phyloP scores from a whole-genome alignment of 2,797 vertebrate species.

The Manis javanica region DNA sequence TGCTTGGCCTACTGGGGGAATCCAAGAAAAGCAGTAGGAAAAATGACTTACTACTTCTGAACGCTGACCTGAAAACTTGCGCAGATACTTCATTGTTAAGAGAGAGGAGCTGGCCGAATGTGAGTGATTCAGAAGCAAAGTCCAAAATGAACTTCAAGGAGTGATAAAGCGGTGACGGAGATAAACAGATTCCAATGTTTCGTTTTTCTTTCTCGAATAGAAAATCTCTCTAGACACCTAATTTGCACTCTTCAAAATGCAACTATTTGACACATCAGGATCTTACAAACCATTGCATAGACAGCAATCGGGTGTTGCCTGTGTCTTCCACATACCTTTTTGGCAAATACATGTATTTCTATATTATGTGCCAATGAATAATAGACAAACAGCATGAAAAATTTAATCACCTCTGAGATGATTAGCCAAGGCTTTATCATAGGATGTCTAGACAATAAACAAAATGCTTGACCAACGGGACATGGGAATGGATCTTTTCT shows the following conservation, averaged over 20 bases:
- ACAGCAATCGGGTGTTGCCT: background rate
- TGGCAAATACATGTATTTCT: slow-evolving; percentile 3
- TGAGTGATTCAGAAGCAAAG: background rate
- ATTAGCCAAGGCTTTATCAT: slow-evolving; percentile 25
- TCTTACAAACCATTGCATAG: background rate
- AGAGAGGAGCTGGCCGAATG: background rate
- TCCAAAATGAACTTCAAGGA: background rate
- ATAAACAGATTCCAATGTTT: background rate
- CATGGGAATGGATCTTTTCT: background rate
- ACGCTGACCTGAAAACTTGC: background rate
- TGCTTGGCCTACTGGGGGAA: background rate
- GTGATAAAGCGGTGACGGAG: background rate
- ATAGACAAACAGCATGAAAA: background rate
- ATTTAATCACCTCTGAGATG: background rate
- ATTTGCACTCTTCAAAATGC: background rate
- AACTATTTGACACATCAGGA: background rate
- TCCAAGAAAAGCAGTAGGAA: slow-evolving; percentile 73
- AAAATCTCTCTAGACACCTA: background rate
- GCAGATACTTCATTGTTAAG: background rate
- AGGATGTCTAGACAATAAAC: slow-evolving; percentile 7
- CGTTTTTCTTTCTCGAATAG: background rate
- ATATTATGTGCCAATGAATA: background rate
- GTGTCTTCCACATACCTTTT: background rate
- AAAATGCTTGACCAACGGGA: background rate
- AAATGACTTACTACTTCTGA: slow-evolving; percentile 64